Evolutionary conservation across 2,113 vertebrate genomes (phyloP).

Genomic region (Entosphenus tridentatus): DNA sequence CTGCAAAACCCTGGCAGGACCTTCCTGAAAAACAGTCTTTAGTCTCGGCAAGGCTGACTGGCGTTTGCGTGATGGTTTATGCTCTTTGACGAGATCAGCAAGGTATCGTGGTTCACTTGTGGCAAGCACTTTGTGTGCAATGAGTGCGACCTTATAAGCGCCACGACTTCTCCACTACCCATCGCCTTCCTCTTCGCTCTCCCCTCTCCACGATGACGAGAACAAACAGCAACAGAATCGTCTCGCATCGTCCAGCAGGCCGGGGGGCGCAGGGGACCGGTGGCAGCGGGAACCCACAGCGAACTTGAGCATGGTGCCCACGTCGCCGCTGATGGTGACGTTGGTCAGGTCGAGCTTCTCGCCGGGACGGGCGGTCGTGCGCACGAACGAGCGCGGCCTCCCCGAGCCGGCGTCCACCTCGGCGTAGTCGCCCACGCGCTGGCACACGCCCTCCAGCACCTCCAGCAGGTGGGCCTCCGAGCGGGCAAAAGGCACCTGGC

Average conservation of each 20-base stretch:
- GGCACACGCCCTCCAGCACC: slow-evolving; percentile 64
- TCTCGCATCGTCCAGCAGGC: not conserved
- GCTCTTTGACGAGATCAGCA: no score
- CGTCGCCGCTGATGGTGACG: slow-evolving; percentile 42
- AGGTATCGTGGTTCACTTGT: no score
- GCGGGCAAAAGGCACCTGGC: slow-evolving; percentile 54
- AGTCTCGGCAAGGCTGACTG: no score
- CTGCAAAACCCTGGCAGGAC: no score
- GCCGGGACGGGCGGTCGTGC: slow-evolving; percentile 40
- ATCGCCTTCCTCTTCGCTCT: no score
- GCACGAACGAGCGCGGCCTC: slow-evolving; percentile 42
- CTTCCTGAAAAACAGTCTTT: no score
- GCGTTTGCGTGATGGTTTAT: no score
- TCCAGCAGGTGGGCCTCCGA: slow-evolving; percentile 73
- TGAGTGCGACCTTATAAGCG: no score
- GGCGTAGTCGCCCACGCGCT: slow-evolving; percentile 70
- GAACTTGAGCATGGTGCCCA: slow-evolving; percentile 50
- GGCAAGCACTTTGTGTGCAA: no score
- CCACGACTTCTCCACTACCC: no score
- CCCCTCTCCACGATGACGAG: no score
- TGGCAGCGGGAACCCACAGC: slow-evolving; percentile 28
- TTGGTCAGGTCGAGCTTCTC: slow-evolving; percentile 43
- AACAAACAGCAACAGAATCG: not conserved
- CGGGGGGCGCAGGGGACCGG: not conserved
- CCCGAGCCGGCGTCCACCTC: slow-evolving; percentile 35